Base-by-base conservation (phyloP, 1,140 invertebrate species). In the Pseudomyrmex cubaensis region DNA sequence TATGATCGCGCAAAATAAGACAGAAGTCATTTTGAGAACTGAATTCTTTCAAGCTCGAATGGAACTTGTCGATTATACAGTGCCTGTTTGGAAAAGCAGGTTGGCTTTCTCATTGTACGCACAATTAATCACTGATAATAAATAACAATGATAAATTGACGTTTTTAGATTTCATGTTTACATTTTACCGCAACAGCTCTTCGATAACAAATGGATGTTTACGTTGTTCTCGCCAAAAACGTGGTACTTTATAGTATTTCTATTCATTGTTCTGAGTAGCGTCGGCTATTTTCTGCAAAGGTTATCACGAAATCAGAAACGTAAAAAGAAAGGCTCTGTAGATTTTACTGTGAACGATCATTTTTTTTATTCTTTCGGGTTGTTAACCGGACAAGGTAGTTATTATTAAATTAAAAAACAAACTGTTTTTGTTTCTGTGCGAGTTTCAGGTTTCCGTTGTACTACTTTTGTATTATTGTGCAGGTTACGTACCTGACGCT, bases 261-360 rank as follows among this genome's bases (percentile, higher is more conserved):
- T 87, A 0, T 83, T 91, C 13, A 7, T 87, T 1, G 44, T 86
- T 0, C 20, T 92, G 12, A 88, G 90, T 46, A 20, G 85, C 0
- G 25, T 85, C 9, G 88, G 89, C 1, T 91, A 87, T 50, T 50
- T 84, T 8, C 80, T 82, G 4, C 86, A 90, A 54, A 87, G 82
- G 85, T 59, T 82, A 56, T 2, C 61, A 4, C 63, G 13, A 15
- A 57, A 64, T 13, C 57, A 25, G 1, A 69, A 57, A 4, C 50
- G 44, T 1, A 50, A 72, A 17, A 85, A 63, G 22, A 62, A 44
- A 44, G 10, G 0, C 1, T 76, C 22, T 1, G 4, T 9, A 35
- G 5, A 86, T 20, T 89, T 54, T n/a, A 84, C 44, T 70, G 54
- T 91, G 12, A 67, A 77, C 54, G 91, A 92, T 86, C 88, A 92